Evolutionary conservation across 2,113 vertebrate species (phyloP).

Genomic region (Zosterops japonicus): DNA sequence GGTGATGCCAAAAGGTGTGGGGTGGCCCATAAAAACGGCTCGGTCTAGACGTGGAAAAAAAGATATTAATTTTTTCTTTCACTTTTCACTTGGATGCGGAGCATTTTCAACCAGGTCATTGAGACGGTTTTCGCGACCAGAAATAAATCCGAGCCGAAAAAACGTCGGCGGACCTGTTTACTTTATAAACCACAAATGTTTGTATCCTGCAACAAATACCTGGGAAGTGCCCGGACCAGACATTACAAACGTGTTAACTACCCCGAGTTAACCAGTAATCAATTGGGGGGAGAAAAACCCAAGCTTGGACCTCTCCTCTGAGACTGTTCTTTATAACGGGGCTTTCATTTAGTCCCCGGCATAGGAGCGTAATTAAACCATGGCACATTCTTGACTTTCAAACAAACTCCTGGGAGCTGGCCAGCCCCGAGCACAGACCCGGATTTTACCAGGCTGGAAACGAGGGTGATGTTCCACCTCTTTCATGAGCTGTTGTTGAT

Average conservation of each 20-base stretch:
- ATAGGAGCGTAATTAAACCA: constrained; percentile 26
- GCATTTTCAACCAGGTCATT: not conserved
- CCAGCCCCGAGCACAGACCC: constrained; percentile 29
- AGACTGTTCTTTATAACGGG: constrained; percentile 47
- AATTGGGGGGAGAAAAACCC: not conserved
- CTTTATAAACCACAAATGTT: constrained; percentile 35
- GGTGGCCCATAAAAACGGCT: not conserved
- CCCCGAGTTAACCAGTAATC: constrained; percentile 14
- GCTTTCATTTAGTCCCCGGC: constrained; percentile 50
- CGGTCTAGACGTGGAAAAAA: not conserved
- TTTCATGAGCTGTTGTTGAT: constrained; percentile 36
- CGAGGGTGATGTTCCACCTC: not conserved
- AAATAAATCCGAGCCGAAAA: not conserved
- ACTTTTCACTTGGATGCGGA: not conserved
- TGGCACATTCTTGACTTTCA: constrained; percentile 58
- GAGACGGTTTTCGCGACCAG: not conserved
- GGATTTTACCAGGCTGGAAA: constrained; percentile 26
- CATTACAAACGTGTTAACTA: constrained; percentile 55
- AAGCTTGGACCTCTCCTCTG: constrained; percentile 25
- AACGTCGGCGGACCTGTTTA: constrained; percentile 9
- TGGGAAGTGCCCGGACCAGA: constrained; percentile 46
- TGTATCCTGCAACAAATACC: constrained; percentile 52
- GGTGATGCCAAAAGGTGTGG: not conserved
- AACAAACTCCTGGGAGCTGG: constrained; percentile 48
- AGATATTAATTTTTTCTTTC: not conserved